phyloP scores from a whole-genome alignment of 1,140 invertebrate genomes.

The Daktulosphaira vitifoliae region DNA sequence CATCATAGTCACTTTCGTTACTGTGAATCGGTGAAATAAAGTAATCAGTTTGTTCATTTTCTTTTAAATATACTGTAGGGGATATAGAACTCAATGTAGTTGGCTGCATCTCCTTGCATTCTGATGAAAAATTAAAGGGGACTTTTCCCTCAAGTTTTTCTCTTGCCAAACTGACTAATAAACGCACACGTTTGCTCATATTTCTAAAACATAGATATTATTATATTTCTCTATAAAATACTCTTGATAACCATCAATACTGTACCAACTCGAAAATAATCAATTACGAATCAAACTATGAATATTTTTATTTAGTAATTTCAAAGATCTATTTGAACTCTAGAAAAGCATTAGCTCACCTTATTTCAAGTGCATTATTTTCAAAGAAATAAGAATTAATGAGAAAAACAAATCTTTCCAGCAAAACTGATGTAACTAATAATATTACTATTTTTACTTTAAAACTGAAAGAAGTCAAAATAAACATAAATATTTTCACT shows the following conservation, averaged over 20 bases:
- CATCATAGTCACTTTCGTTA: conserved; percentile 14
- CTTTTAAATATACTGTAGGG: too few relatives aligned
- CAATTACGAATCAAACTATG: conserved; percentile 6
- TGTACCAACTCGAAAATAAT: conserved; percentile 3
- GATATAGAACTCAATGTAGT: background rate
- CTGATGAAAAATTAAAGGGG: background rate
- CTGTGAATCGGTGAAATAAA: conserved; percentile 5
- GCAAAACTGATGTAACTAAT: conserved; percentile 9
- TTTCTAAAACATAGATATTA: conserved; percentile 21
- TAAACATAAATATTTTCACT: conserved; percentile 13
- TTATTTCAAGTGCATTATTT: conserved; percentile 5
- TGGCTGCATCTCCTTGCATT: background rate
- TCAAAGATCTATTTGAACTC: conserved; percentile 6
- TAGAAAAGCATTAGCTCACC: conserved; percentile 1
- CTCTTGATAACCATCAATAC: background rate
- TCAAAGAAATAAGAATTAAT: conserved; percentile 16
- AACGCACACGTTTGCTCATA: conserved; percentile 8
- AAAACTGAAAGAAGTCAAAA: conserved; percentile 1
- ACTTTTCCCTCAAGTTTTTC: background rate
- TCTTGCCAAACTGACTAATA: conserved; percentile 4
- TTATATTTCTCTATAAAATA: background rate
- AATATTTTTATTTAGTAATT: background rate
- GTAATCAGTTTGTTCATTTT: conserved; percentile 6
- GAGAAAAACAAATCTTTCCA: conserved; percentile 2
- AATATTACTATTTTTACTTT: background rate